A percentile compares a stretch with the other conserved stretches of the same genome.
These are phyloP conservation scores for Chelon labrosus DNA, from an alignment of 2,797 vertebrate genomes.

Conservation along the genomic window DNA sequence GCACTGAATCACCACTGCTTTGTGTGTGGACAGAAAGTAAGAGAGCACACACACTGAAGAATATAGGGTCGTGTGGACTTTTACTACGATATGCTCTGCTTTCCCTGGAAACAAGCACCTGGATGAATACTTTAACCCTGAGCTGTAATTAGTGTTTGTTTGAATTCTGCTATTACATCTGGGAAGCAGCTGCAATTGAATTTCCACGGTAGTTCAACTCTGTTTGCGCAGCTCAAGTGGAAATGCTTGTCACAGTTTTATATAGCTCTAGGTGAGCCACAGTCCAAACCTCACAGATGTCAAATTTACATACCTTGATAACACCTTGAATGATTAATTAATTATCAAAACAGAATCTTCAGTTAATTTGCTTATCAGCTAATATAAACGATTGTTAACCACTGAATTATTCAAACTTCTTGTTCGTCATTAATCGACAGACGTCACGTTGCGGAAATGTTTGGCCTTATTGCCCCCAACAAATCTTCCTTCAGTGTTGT, in stretches of 20 bases:
- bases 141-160: slow-evolving; percentile 5
- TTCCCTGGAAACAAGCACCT: background rate
- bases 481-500: no score
- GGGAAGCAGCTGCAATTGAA: slow-evolving; percentile 6
- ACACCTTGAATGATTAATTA: no score
- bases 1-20: background rate
- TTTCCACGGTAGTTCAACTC: background rate
- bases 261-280: background rate
- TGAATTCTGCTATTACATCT: slow-evolving; percentile 14
- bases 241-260: background rate
- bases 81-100: background rate
- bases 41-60: slow-evolving; percentile 4
- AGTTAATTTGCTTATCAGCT: no score
- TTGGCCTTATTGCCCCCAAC: no score
- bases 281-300: no score
- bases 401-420: no score
- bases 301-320: no score
- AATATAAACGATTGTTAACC: no score
- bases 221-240: slow-evolving; percentile 1
- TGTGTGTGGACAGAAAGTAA: slow-evolving; percentile 7
- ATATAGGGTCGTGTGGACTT: slow-evolving; percentile 7
- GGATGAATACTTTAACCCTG: slow-evolving; percentile 6
- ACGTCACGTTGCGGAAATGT: no score
- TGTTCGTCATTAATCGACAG: no score
- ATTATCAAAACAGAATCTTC: no score